Conservation (phyloP, 2,888 invertebrate species). For the Drepanosiphum platanoidis region DNA sequence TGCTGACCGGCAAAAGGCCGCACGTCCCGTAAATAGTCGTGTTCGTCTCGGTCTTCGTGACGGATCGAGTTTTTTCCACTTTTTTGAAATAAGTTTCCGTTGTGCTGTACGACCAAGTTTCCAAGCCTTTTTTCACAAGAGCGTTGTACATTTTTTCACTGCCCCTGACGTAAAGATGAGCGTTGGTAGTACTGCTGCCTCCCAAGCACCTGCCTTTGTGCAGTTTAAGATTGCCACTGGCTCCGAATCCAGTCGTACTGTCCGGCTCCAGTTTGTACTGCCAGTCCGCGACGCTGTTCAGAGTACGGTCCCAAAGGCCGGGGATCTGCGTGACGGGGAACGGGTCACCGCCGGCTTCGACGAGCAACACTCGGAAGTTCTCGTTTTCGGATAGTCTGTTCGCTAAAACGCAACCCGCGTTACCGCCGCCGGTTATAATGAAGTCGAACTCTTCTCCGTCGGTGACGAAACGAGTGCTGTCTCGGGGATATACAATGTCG, state of each 20-base stretch:
- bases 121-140: constrained; percentile 42
- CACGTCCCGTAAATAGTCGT: constrained; percentile 37
- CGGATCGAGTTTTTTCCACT: constrained; percentile 26
- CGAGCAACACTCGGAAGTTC: constrained; percentile 44
- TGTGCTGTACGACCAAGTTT: constrained; percentile 39
- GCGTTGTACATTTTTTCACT: constrained; percentile 45
- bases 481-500: constrained; percentile 49
- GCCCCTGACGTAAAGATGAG: constrained; percentile 40
- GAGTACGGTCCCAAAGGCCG: constrained; percentile 17
- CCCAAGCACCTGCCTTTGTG: constrained; percentile 58
- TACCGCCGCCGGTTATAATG: constrained; percentile 55
- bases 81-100: constrained; percentile 53
- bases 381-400: constrained; percentile 46
- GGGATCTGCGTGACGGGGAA: constrained; percentile 55
- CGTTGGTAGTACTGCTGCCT: constrained; percentile 30
- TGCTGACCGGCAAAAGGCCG: constrained; percentile 52
- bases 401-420: constrained; percentile 59
- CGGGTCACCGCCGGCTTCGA: constrained; percentile 61
- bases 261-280: constrained; percentile 44
- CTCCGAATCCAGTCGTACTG: constrained; percentile 53
- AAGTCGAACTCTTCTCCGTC: constrained; percentile 56
- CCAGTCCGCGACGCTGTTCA: constrained; percentile 47
- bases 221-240: constrained; percentile 36
- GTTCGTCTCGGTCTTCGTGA: background rate
- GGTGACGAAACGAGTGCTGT: constrained; percentile 31